Conservation (phyloP, 2,797 vertebrate genomes). For the Brachyrhaphis roseni region DNA sequence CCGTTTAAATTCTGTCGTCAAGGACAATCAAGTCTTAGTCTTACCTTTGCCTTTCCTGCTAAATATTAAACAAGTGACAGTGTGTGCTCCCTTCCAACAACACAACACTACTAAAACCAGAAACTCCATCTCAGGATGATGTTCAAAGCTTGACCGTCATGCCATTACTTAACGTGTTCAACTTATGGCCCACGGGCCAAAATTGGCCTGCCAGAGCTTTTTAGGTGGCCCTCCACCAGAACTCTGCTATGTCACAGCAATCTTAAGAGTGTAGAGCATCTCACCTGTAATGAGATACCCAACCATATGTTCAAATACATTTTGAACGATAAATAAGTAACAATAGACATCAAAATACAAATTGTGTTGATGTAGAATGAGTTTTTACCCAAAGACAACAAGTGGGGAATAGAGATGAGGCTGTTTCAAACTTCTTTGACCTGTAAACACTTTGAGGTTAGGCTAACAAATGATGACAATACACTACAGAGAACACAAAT, state of each 20-base stretch:
- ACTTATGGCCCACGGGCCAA: no score
- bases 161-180: no score
- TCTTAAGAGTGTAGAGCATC: not conserved
- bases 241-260: not conserved
- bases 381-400: constrained; percentile 28
- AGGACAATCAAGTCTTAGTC: no score
- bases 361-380: constrained; percentile 35
- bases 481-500: not conserved
- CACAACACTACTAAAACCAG: no score
- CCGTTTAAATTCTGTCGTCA: not conserved
- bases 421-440: not conserved
- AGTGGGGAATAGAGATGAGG: constrained; percentile 11
- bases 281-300: not conserved
- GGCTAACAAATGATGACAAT: not conserved
- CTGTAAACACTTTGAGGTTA: not conserved
- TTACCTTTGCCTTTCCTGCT: no score
- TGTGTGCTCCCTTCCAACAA: no score
- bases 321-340: constrained; percentile 32
- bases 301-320: constrained; percentile 14
- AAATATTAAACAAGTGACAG: no score
- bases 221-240: not conserved
- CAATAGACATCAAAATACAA: constrained; percentile 19
- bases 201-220: not conserved
- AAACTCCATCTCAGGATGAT: no score
- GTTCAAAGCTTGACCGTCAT: no score